These are phyloP conservation scores for Dicaeum eximium DNA, from an alignment of 2,113 vertebrate genomes.

Conservation along the genomic window DNA sequence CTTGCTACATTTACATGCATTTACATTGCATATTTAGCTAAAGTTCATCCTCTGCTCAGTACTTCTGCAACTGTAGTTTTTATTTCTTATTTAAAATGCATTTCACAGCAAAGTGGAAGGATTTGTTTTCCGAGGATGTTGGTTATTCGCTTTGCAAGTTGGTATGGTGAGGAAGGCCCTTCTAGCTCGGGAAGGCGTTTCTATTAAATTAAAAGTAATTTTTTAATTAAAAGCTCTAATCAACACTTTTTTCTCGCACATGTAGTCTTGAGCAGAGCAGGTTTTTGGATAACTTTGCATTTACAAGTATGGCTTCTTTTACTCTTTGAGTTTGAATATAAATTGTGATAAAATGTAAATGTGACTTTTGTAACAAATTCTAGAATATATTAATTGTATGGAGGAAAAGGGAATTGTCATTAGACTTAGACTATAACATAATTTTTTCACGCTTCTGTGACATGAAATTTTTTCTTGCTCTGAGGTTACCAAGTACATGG, in stretches of 20 bases:
- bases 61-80: background rate
- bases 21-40: too few relatives aligned
- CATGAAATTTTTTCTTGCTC: background rate
- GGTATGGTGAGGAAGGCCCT: background rate
- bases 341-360: background rate
- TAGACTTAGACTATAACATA: background rate
- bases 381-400: background rate
- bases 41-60: background rate
- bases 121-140: background rate
- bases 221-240: background rate
- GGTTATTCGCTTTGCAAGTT: background rate
- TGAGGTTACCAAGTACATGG: background rate
- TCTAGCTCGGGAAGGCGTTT: background rate
- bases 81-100: background rate
- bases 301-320: background rate
- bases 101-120: background rate
- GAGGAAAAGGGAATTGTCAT: background rate
- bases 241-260: rapidly evolving
- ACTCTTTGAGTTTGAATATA: background rate
- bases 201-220: background rate
- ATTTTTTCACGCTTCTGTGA: background rate
- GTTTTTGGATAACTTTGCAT: background rate
- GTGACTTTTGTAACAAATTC: background rate
- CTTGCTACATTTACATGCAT: background rate
- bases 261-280: background rate